Evolutionary conservation across 2,113 vertebrate genomes (phyloP), one percentile per base, ranked within the genome.

Genomic region (Melanostigma gelatinosum): DNA sequence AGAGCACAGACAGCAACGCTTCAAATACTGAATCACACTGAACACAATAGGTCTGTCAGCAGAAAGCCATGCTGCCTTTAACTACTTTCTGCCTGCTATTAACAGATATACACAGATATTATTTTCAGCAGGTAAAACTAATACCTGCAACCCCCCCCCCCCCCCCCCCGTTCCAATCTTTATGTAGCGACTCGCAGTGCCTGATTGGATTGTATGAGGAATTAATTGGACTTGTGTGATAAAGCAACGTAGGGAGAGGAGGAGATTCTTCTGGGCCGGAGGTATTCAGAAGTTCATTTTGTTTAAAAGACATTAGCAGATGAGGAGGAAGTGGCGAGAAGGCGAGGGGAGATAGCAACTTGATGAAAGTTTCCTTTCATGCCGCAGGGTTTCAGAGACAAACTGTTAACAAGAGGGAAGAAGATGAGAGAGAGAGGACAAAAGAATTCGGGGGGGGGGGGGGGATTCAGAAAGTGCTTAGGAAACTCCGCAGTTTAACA

Each of bases 291-390:
- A 87, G 80, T 91, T 90, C 42, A 87, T 88, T 90, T 87, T 87
- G 81, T 86, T 86, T 79, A 78, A 91, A 86, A 85, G 67, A 85
- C 80, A 83, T 88, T 80, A 86, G 80, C 73, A 75, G 79, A 78
- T 42, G 73, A 71, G 38, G 65, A 82, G 48, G 62, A 86, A 82
- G 83, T 72, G 61, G 78, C 15, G 62, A 77, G 66, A 66, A 89
- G 75, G 64, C 67, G 58, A 80, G 78, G 54, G 64, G 62, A 91
- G 87, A 87, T 85, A 86, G 79, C 38, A 20, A 82, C 74, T 85
- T 85, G 91, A 93, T 89, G 85, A 88, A 87, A 89, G 75, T 86
- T 86, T 82, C 76, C 55, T 85, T 73, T 80, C 80, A 75, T 83
- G 71, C 77, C 83, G 67, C 9, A 0, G 22, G 73, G 82, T 88